Percentiles rank a stretch among this genome's conserved stretches.
Evolutionary conservation across 2,113 vertebrate genomes (phyloP).

Genomic region (Microtus pennsylvanicus): DNA sequence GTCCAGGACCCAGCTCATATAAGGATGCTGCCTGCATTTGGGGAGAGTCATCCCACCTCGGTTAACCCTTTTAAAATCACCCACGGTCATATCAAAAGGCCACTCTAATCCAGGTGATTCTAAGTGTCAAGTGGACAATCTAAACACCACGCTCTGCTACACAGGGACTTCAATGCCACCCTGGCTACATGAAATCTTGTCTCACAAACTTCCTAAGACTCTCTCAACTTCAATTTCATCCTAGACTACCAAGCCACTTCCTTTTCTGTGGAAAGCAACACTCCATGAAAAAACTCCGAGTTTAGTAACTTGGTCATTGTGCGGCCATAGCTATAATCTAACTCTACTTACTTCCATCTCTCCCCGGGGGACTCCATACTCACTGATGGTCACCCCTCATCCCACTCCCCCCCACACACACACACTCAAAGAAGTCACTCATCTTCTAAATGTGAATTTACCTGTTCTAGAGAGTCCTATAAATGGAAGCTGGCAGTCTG

Average conservation of each 20-base stretch:
- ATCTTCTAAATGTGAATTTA: not conserved
- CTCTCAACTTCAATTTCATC: not conserved
- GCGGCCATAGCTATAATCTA: not conserved
- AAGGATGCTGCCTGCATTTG: not conserved
- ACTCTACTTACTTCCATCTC: not conserved
- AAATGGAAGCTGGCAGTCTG: not conserved
- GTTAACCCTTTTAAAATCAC: not conserved
- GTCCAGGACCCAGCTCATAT: not conserved
- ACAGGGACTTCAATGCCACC: not conserved
- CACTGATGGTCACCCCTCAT: not conserved
- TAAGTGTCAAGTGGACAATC: not conserved
- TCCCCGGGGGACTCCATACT: not conserved
- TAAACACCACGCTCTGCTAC: not conserved
- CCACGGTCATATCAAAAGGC: not conserved
- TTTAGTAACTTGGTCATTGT: not conserved
- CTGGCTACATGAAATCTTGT: not conserved
- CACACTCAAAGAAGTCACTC: too few species aligned
- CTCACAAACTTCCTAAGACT: not conserved
- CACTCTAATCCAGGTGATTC: too few species aligned
- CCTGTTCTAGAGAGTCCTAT: not conserved
- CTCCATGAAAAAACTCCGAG: not conserved
- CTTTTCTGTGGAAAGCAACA: not conserved
- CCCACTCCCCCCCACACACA: not conserved
- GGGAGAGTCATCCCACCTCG: not conserved
- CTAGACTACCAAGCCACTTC: not conserved